Evolutionary conservation across 1,140 invertebrate genomes (phyloP).

Genomic region (Calephelis virginiensis): DNA sequence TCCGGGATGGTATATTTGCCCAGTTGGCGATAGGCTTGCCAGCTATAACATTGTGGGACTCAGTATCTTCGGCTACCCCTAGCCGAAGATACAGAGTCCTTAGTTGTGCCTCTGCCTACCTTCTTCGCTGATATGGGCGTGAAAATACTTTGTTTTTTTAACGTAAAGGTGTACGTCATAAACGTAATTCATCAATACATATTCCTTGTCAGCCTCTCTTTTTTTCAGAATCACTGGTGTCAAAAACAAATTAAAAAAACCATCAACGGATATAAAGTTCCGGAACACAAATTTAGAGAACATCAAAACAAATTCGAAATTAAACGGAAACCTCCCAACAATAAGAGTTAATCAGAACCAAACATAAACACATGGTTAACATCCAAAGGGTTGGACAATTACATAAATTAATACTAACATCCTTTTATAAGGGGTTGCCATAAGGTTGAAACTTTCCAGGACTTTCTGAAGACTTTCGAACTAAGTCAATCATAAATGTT

Average conservation of each 20-base stretch:
- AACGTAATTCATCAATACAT: too few relatives aligned
- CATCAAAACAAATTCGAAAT: slow-evolving; percentile 73
- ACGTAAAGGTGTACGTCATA: too few relatives aligned
- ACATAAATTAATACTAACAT: slow-evolving; percentile 72
- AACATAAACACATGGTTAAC: slow-evolving; percentile 59
- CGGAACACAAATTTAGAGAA: slow-evolving; percentile 48
- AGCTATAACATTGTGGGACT: too few relatives aligned
- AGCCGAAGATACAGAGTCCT: too few relatives aligned
- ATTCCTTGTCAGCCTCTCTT: slow-evolving; percentile 18
- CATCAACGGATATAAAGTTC: slow-evolving; percentile 41
- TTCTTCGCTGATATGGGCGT: too few relatives aligned
- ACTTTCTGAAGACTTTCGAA: neutral
- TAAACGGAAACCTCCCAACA: slow-evolving; percentile 56
- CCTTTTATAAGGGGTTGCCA: slow-evolving; percentile 43
- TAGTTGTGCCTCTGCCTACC: too few relatives aligned
- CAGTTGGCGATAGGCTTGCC: too few relatives aligned
- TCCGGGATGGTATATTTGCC: too few relatives aligned
- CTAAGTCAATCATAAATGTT: too few relatives aligned
- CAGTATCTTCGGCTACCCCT: too few relatives aligned
- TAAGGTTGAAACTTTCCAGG: neutral
- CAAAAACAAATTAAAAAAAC: slow-evolving; percentile 20
- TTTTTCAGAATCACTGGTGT: slow-evolving; percentile 3
- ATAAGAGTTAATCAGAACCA: slow-evolving; percentile 52
- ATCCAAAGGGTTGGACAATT: slow-evolving; percentile 68
- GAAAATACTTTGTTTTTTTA: neutral